Base-by-base conservation (phyloP, 2,113 vertebrate species). In the Malurus alboscapulatus region DNA sequence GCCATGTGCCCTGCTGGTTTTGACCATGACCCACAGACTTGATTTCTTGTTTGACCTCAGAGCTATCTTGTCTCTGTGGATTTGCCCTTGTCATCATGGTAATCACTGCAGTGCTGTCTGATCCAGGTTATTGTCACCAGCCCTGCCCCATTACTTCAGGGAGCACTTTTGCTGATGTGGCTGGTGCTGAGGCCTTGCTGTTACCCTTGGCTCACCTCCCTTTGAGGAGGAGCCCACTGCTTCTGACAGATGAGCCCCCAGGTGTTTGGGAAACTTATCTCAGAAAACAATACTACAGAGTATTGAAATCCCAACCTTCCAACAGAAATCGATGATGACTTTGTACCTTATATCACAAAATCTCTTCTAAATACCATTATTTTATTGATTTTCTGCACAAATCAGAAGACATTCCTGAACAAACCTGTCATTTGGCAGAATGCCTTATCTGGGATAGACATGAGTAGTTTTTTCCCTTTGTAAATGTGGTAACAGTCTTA, bases 311-410 rank as follows among this genome's bases (percentile, higher is more conserved):
- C 54, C 6, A 15, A 72, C 71, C 57, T 80, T 91, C 45, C 30
- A 55, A 67, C 11, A 69, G 80, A 54, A 85, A 68, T 90, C 7
- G 0, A 76, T 87, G 68, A 30, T 82, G 73, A 57, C 66, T 90
- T 90, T 85, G 36, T 88, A 66, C n/a, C 36, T 59, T 19, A 15
- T 67, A 50, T 73, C 38, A 59, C 17, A 63, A 66, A 90, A 87
- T 82, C 47, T 62, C 62, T 81, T 78, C 50, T 71, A 89, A 78
- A 22, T 84, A 83, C 25, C 87, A 17, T 22, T n/a, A 38, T 13
- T 54, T 57, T 73, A 90, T 84, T 92, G 87, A 95, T 88, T 94
- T 93, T 80, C 45, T 84, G 29, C 36, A 59, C 42, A 61, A 61
- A 73, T 66, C 63, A 63, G 65, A 69, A 92, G 50, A 65, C 29